A percentile compares a stretch with the other conserved stretches of the same genome.
Conservation (phyloP, 2,888 invertebrate genomes). For the Asteroscopus sphinx region DNA sequence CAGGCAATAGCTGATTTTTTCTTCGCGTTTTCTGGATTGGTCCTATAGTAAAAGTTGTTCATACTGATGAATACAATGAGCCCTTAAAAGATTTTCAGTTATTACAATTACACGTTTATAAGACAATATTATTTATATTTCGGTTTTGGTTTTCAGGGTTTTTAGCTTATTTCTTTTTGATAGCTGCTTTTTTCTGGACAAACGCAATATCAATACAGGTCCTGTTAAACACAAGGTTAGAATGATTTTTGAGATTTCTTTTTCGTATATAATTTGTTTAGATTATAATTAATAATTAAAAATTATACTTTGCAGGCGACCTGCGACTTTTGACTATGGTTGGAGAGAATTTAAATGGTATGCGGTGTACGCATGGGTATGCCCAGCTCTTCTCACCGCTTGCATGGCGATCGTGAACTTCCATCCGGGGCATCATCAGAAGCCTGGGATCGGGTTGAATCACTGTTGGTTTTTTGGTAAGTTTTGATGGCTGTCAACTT, state of each 20-base stretch:
- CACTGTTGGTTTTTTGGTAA: constrained; percentile 92
- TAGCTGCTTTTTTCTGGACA: constrained; percentile 92
- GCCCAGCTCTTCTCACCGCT: constrained; percentile 86
- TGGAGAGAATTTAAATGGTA: constrained; percentile 90
- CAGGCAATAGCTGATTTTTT: too few species aligned
- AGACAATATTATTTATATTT: not conserved
- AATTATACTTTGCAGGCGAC: constrained; percentile 66
- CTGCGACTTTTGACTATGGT: constrained; percentile 80
- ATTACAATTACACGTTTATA: too few species aligned
- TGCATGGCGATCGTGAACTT: constrained; percentile 87
- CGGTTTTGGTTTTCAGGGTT: constrained; percentile 80
- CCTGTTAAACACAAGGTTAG: constrained; percentile 91
- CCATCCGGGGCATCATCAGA: constrained; percentile 83
- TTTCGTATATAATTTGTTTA: constrained; percentile 1
- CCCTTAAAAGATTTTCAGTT: too few species aligned
- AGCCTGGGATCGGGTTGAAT: constrained; percentile 89
- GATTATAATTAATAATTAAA: not conserved
- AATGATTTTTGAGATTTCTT: constrained; percentile 15
- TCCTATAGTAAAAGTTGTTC: too few species aligned
- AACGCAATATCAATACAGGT: constrained; percentile 92
- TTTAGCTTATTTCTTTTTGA: constrained; percentile 88
- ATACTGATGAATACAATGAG: too few species aligned
- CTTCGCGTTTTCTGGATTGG: too few species aligned
- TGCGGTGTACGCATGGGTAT: constrained; percentile 90
- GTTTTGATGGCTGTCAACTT: constrained; percentile 25